Conservation (phyloP, 2,888 invertebrate genomes). For the Asteroscopus sphinx region DNA sequence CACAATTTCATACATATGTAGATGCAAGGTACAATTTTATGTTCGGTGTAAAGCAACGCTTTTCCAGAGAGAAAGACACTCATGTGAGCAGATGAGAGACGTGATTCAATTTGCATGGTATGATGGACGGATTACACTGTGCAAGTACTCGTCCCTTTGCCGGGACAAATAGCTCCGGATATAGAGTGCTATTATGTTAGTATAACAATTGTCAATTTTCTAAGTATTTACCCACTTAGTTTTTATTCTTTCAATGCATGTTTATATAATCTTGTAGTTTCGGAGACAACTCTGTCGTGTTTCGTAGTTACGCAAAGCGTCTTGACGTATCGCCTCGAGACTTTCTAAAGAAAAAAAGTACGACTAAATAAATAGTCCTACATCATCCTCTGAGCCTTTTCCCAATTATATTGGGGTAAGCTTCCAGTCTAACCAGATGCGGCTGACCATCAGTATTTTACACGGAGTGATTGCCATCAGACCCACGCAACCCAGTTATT, state of each 20-base stretch:
- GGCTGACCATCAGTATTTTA: too few relatives aligned
- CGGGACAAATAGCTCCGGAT: slow-evolving; percentile 61
- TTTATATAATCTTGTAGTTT: neutral
- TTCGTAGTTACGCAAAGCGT: too few relatives aligned
- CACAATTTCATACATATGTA: slow-evolving; percentile 43
- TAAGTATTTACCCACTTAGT: slow-evolving; percentile 27
- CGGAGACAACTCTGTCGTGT: too few relatives aligned
- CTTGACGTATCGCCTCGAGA: too few relatives aligned
- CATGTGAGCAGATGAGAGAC: slow-evolving; percentile 82
- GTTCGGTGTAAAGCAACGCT: slow-evolving; percentile 60
- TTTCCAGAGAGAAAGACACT: slow-evolving; percentile 70
- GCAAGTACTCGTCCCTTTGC: slow-evolving; percentile 68
- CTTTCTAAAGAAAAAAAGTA: too few relatives aligned
- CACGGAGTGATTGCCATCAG: too few relatives aligned
- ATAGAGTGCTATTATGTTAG: slow-evolving; percentile 56
- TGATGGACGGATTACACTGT: slow-evolving; percentile 84
- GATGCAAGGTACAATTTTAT: slow-evolving; percentile 48
- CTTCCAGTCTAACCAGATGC: too few relatives aligned
- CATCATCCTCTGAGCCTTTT: too few relatives aligned
- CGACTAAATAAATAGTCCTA: too few relatives aligned
- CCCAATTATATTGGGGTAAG: too few relatives aligned
- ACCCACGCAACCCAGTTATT: too few relatives aligned
- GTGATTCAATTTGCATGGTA: slow-evolving; percentile 87
- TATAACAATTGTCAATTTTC: slow-evolving; percentile 57
- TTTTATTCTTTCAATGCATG: slow-evolving; percentile 5